phyloP scores from a whole-genome alignment of 2,113 vertebrate genomes.

The Thermophis baileyi region DNA sequence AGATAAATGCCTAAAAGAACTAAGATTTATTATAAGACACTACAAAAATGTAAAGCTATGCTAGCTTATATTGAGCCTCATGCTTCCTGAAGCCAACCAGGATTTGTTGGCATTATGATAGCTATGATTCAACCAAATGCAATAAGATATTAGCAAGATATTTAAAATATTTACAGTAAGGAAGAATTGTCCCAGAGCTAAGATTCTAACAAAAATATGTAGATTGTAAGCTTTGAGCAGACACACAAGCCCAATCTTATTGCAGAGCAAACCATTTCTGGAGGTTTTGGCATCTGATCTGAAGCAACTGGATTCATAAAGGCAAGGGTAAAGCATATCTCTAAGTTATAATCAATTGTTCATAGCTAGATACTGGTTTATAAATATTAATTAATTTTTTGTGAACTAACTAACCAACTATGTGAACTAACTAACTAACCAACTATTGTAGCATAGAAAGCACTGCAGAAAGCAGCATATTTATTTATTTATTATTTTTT shows the following conservation, averaged over 20 bases:
- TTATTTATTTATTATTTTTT: too few relatives aligned
- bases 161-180: neutral
- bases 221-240: neutral
- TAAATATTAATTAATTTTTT: neutral
- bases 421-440: too few relatives aligned
- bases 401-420: neutral
- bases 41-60: too few relatives aligned
- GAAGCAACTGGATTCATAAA: neutral
- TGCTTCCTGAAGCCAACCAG: too few relatives aligned
- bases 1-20: too few relatives aligned
- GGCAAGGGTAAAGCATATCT: neutral
- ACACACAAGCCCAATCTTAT: neutral
- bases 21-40: too few relatives aligned
- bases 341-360: neutral
- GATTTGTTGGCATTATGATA: too few relatives aligned
- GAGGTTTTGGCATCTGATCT: neutral
- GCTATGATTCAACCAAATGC: too few relatives aligned
- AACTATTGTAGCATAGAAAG: neutral
- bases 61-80: too few relatives aligned
- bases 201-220: neutral
- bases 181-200: neutral
- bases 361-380: neutral
- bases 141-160: too few relatives aligned
- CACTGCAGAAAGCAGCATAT: neutral
- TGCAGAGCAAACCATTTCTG: neutral